Evolutionary conservation across 2,797 vertebrate genomes (phyloP).

Genomic region (Gambusia yucatana): DNA sequence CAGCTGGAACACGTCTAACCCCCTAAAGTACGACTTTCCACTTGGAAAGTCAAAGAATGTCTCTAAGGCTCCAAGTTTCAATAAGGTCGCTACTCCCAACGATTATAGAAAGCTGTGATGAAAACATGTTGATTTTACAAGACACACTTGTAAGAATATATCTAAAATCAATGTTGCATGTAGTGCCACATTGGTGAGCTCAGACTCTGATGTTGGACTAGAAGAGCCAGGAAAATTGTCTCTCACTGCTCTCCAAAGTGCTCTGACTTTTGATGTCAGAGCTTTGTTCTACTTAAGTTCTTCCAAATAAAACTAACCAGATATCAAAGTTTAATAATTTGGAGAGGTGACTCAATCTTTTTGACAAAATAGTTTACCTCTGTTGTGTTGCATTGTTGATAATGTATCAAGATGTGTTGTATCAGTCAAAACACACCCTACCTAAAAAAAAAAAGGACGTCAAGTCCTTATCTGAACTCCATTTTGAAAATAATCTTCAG

Average conservation of each 20-base stretch:
- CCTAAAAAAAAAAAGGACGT: background rate
- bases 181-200: background rate
- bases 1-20: rapidly evolving
- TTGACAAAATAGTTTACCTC: background rate
- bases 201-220: background rate
- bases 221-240: background rate
- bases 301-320: background rate
- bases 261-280: background rate
- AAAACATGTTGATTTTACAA: background rate
- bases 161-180: background rate
- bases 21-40: background rate
- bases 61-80: background rate
- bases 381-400: background rate
- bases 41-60: background rate
- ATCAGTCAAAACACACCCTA: background rate
- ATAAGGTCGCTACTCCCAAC: background rate
- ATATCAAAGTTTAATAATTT: background rate
- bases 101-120: background rate
- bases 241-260: background rate
- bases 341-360: background rate
- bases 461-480: background rate
- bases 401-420: background rate
- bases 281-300: background rate
- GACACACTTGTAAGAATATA: background rate
- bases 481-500: background rate